Percentiles rank a stretch among this genome's conserved stretches.
These are phyloP conservation scores for Rattus norvegicus DNA, from an alignment of 2,113 vertebrate genomes.

Conservation along the genomic window DNA sequence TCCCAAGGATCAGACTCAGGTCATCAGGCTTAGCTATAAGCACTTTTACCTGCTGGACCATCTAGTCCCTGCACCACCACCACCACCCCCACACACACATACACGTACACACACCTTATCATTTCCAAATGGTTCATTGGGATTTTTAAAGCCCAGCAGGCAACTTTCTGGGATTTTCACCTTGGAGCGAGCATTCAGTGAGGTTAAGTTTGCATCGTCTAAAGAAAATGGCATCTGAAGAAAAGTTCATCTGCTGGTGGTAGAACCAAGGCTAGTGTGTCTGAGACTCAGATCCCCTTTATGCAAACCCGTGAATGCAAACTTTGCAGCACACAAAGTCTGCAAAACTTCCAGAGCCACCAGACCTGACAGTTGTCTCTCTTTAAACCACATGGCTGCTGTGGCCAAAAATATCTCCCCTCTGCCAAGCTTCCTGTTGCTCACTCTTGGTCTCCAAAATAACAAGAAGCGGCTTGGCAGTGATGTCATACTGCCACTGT, in stretches of 20 bases:
- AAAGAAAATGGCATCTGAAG: neutral
- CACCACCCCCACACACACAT: too few species aligned
- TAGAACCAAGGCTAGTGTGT: neutral
- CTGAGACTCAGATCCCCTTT: neutral
- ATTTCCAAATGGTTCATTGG: neutral
- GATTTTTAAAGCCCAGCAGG: fast-evolving
- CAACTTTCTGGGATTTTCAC: neutral
- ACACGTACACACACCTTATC: too few species aligned
- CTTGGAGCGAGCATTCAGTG: fast-evolving
- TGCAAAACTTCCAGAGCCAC: slow-evolving; percentile 47
- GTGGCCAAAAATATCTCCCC: slow-evolving; percentile 73
- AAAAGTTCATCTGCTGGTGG: neutral
- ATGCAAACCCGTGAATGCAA: neutral
- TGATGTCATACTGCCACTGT: slow-evolving; percentile 68
- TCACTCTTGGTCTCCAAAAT: slow-evolving; percentile 60
- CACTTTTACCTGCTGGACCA: neutral
- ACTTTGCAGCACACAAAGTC: neutral
- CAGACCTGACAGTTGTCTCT: slow-evolving; percentile 61
- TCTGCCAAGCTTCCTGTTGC: slow-evolving; percentile 69
- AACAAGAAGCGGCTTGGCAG: slow-evolving; percentile 61
- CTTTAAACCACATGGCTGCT: neutral
- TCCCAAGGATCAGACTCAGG: neutral
- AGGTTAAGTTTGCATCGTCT: neutral
- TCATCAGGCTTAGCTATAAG: neutral
- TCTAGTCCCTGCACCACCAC: too few species aligned